Conservation (phyloP, 2,888 invertebrate genomes). For the Rhogogaster chlorosoma region DNA sequence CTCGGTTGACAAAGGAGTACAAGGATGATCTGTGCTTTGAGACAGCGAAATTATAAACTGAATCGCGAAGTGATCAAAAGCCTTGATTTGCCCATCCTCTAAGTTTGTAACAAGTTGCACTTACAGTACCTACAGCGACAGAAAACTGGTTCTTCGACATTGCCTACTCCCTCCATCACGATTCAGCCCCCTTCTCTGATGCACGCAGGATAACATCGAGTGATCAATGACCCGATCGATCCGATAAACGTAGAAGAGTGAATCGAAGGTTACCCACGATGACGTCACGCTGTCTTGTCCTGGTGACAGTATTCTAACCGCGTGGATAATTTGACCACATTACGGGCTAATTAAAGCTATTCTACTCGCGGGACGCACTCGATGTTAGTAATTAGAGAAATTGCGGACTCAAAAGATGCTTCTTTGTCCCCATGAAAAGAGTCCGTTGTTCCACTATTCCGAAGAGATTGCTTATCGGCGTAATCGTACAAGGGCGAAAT, state of each 20-base stretch:
- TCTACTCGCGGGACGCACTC: neutral
- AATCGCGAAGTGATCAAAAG: neutral
- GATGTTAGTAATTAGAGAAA: neutral
- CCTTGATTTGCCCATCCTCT: neutral
- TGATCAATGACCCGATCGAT: constrained; percentile 38
- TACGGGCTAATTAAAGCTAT: neutral
- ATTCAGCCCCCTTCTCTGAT: neutral
- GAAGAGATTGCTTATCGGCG: neutral
- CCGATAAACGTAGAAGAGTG: neutral
- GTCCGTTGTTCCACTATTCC: neutral
- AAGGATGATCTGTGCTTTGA: neutral
- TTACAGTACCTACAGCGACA: neutral
- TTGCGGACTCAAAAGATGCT: neutral
- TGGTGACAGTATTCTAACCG: neutral
- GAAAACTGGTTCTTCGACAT: constrained; percentile 18
- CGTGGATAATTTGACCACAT: neutral
- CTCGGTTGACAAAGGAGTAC: neutral
- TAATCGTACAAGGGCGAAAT: neutral
- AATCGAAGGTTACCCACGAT: constrained; percentile 7
- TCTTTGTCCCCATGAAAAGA: neutral
- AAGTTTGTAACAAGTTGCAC: neutral
- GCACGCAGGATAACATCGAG: neutral
- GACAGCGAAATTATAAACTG: neutral
- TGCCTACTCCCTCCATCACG: neutral
- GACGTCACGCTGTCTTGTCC: neutral